Evolutionary conservation across 2,888 invertebrate genomes (phyloP).

Genomic region (Prenolepis imparis): DNA sequence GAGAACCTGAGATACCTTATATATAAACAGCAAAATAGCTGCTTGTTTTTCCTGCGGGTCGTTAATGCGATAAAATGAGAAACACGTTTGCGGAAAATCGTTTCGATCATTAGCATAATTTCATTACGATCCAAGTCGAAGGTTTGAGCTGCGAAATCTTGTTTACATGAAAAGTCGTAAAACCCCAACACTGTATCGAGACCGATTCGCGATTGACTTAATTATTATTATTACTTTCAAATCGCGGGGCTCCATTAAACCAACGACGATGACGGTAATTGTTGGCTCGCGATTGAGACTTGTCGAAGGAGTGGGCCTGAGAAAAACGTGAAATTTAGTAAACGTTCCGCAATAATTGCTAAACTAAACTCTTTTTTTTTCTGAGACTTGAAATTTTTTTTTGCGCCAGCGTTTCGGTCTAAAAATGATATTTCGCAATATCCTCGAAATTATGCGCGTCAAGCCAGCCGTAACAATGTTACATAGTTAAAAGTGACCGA

Average conservation of each 20-base stretch:
- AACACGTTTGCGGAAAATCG: constrained; percentile 32
- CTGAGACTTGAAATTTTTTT: background rate
- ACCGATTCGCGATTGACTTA: background rate
- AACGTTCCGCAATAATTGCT: background rate
- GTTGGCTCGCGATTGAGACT: constrained; percentile 38
- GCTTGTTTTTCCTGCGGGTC: background rate
- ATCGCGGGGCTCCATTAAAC: constrained; percentile 36
- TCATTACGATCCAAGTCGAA: constrained; percentile 21
- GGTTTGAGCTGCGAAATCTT: constrained; percentile 26
- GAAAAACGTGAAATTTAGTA: constrained; percentile 48
- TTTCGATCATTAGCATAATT: constrained; percentile 31
- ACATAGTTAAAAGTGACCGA: constrained; percentile 55
- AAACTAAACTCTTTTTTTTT: background rate
- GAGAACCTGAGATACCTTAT: background rate
- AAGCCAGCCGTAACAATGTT: constrained; percentile 68
- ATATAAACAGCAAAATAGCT: background rate
- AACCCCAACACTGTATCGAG: background rate
- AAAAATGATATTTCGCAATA: constrained; percentile 69
- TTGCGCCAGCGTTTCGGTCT: constrained; percentile 20
- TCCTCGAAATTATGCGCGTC: constrained; percentile 65
- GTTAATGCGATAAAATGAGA: constrained; percentile 18
- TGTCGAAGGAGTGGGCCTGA: constrained; percentile 7
- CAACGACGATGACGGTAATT: constrained; percentile 47
- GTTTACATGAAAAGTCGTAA: constrained; percentile 37
- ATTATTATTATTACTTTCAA: constrained; percentile 52